phyloP scores from a whole-genome alignment of 2,113 vertebrate genomes.

The Alligator sinensis region DNA sequence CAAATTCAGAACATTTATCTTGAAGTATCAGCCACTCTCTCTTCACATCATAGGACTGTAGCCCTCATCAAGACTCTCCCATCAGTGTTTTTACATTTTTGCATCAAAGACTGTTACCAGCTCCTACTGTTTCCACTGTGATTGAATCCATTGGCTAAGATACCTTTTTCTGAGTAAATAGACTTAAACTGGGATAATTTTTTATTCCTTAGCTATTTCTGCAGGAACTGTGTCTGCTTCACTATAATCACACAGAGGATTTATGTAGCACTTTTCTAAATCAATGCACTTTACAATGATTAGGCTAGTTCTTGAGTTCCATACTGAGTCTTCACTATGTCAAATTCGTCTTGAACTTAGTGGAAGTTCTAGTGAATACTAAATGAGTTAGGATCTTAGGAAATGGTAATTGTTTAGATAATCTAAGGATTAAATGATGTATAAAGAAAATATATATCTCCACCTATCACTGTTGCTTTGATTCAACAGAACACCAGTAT shows the following conservation, averaged over 20 bases:
- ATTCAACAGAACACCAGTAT: neutral
- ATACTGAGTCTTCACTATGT: neutral
- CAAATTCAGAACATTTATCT: no score
- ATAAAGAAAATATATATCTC: neutral
- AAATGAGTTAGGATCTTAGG: neutral
- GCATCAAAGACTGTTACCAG: no score
- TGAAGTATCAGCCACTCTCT: no score
- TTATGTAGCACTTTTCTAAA: neutral
- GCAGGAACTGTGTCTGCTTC: neutral
- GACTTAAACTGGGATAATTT: neutral
- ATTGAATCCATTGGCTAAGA: no score
- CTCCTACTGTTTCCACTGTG: no score
- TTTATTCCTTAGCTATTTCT: neutral
- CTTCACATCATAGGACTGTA: no score
- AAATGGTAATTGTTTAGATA: neutral
- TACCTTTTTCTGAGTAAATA: neutral
- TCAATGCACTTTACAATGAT: neutral
- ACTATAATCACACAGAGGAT: neutral
- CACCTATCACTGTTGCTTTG: neutral
- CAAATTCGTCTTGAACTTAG: neutral
- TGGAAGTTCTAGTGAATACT: neutral
- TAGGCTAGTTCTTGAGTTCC: neutral
- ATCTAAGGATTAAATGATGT: neutral
- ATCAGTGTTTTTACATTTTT: no score
- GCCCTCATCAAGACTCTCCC: no score